Conservation (phyloP, 1,140 invertebrate species). For the Drosophila sechellia region DNA sequence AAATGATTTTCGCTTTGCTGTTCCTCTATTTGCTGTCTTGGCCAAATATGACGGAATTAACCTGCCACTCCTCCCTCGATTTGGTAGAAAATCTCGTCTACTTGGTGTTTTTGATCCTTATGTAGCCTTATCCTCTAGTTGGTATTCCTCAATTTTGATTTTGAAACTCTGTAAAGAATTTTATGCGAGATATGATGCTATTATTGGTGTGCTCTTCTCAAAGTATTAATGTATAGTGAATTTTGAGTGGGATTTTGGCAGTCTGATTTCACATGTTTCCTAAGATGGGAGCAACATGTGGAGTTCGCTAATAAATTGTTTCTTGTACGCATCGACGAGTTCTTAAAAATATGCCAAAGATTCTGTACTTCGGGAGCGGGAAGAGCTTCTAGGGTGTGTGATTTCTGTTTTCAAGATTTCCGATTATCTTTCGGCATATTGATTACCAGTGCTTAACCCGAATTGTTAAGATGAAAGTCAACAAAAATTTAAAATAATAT, state of each 20-base stretch:
- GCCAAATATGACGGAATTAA: slow-evolving; percentile 40
- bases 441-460: background rate
- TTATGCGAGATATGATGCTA: background rate
- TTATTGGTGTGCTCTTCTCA: slow-evolving; percentile 24
- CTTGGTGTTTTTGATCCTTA: slow-evolving; percentile 67
- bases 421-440: slow-evolving; percentile 1
- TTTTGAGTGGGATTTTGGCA: slow-evolving; percentile 2
- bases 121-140: slow-evolving; percentile 77
- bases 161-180: slow-evolving; percentile 79
- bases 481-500: background rate
- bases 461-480: background rate
- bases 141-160: slow-evolving; percentile 82
- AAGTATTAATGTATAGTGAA: slow-evolving; percentile 40
- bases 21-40: slow-evolving; percentile 59
- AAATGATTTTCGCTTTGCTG: slow-evolving; percentile 77
- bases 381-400: background rate
- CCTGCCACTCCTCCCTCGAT: slow-evolving; percentile 34
- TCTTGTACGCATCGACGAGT: slow-evolving; percentile 61
- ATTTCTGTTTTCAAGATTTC: slow-evolving; percentile 4
- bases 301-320: slow-evolving; percentile 56
- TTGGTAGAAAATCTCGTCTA: slow-evolving; percentile 66
- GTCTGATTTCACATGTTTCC: slow-evolving; percentile 33
- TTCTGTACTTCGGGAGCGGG: background rate
- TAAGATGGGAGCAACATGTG: slow-evolving; percentile 33
- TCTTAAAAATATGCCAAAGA: slow-evolving; percentile 43